Evolutionary conservation across 2,113 vertebrate genomes (phyloP), one percentile per base, ranked within the genome.

Genomic region (Eidolon helvum): DNA sequence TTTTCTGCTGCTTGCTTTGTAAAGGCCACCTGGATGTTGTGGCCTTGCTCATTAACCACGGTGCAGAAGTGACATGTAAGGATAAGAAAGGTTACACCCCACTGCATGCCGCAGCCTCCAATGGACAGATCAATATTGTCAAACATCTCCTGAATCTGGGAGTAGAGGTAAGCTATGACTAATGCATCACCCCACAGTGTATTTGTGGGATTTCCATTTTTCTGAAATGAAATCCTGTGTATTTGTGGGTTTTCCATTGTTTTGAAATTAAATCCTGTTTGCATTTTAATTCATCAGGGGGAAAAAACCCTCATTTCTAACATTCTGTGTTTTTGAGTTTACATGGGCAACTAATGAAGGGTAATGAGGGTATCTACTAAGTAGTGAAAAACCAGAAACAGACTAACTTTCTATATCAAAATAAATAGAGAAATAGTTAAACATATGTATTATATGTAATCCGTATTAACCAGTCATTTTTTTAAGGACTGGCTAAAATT

Each of bases 41-140:
- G 97, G 99, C 99, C 66, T 98, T 99, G 97, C 98, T 99, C 97
- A 99, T 99, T 97, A 99, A 98, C 95, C 99, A 99, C 16, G 99
- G 99, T 12, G 99, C 99, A 0, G 99, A 99, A 98, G 98, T 99
- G 96, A 99, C 99, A 94, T 99, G 99, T 95, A 99, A 99, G 97
- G 99, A 99, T 98, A 99, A 99, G 98, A 99, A 99, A 43, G 99
- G 99, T 35, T 99, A 99, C 98, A 99, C 99, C 2, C 99, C 99
- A 0, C 99, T 99, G 24, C 99, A 99, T 26, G 99, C 99, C 0
- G 99, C 99, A 0, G 99, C 99, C 75, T 99, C 99, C 97, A 99
- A 99, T 0, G 99, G 99, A 45, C 99, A 99, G 98, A 99, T 99
- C 83, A 98, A 97, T 1, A 98, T 99, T 55, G 99, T 99, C 92